These are phyloP conservation scores for Chaetodon trifasciatus DNA, from an alignment of 2,797 vertebrate species.

Conservation along the genomic window DNA sequence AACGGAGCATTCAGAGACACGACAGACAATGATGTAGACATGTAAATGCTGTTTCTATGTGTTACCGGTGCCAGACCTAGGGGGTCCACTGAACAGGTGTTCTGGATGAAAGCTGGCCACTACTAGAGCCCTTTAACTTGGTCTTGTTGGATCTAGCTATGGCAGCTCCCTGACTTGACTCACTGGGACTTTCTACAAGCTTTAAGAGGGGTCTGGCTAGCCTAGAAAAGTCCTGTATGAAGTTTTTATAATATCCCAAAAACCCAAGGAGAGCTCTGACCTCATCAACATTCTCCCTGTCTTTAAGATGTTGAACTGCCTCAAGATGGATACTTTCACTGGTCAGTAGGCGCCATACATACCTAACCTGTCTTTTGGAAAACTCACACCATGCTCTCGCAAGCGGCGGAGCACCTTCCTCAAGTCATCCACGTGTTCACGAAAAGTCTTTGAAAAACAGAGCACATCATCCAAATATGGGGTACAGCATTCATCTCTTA, in stretches of 20 bases:
- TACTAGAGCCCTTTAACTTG: not conserved
- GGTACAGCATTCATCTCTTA: no score
- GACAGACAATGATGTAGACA: not conserved
- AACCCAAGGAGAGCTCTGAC: slow-evolving; percentile 17
- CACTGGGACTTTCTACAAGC: not conserved
- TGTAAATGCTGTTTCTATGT: not conserved
- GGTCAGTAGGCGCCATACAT: slow-evolving; percentile 5
- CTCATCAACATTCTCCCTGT: slow-evolving; percentile 19
- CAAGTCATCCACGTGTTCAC: not conserved
- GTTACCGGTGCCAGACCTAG: no score
- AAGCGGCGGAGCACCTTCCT: not conserved
- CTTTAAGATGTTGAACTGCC: slow-evolving; percentile 12
- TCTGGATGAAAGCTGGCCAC: slow-evolving; percentile 22
- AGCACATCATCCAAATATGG: no score
- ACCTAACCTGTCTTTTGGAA: slow-evolving; percentile 15
- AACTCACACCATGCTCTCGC: slow-evolving; percentile 2
- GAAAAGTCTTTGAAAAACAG: slow-evolving; percentile 1
- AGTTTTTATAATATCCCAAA: not conserved
- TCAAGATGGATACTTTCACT: slow-evolving; percentile 24
- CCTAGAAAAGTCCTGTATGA: slow-evolving; percentile 40
- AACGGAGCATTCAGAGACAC: not conserved
- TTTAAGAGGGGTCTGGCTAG: slow-evolving; percentile 4
- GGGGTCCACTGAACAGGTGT: slow-evolving; percentile 3
- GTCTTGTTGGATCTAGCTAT: not conserved
- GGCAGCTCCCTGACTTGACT: not conserved